Evolutionary conservation across 1,140 invertebrate species (phyloP), one percentile per base, ranked within the genome.

Genomic region (Caenorhabditis latens): DNA sequence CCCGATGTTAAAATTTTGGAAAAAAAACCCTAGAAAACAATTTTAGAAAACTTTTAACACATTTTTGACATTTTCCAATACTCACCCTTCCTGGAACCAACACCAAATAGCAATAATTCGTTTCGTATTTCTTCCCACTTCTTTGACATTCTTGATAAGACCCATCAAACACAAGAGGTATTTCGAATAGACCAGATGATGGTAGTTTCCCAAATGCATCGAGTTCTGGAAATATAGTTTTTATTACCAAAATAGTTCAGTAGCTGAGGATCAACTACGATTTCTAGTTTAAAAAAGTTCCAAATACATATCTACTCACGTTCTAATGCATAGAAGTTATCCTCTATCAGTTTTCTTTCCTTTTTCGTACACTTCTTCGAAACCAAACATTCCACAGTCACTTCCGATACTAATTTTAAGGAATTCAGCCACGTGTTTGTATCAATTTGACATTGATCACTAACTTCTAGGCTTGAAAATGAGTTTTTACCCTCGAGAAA

Each of bases 61-160:
- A 32, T 32, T 32, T 32, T 32, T 32, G 32, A 32, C 32, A 1
- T 32, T 32, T 58, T n/a, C 9, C 55, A 14, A 21, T 58, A 8
- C 57, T 21, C 57, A 63, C 61, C n/a, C 53, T 79, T 21, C 71
- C 71, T 2, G 71, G 71, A 50, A 79, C 42, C 46, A 79, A 32
- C 0, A 79, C 11, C 71, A 79, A 42, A 40, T 79, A 79, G 21
- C 71, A 79, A n/a, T 79, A 79, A 53, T 79, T 79, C 5, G 71
- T 79, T 7, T 79, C 71, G 14, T 79, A 79, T 53, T 43, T 79
- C 24, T 50, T 53, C 1, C 71, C 71, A 53, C 71, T 79, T 40
- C 71, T n/a, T 50, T 79, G 9, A 11, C 71, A 79, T 50, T 79
- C 71, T 11, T 79, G 71, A 53, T 79, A 79, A 32, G 46, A 50